Evolutionary conservation across 1,140 invertebrate genomes (phyloP), one percentile per base, ranked within the genome.

Genomic region (Drosophila lini): DNA sequence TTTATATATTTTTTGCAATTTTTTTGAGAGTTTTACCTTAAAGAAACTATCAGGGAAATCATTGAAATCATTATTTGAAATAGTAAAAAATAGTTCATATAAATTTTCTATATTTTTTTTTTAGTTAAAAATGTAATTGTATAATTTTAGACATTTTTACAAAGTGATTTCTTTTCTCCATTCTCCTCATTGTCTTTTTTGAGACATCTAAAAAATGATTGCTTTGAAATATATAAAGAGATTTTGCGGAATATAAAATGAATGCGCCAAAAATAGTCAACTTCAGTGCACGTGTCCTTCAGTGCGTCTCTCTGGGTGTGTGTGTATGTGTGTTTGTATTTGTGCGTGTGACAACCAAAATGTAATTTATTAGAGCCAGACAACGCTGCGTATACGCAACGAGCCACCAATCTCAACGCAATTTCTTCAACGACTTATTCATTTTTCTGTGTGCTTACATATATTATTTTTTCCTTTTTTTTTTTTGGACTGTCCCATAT

Each of bases 351-450:
- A 31, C 19, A 64, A 38, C 28, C 32, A 38, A 65, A 75, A 42
- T 25, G 45, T 57, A 75, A 65, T 75, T 75, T 65, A 76, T 78
- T 71, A 70, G 61, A 53, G 53, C 59, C 74, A 65, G 57, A 90
- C 81, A 84, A 85, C 88, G 75, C 59, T 74, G 78, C 85, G 78
- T 90, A 85, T 83, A 71, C 53, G 58, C 82, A 79, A 67, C 74
- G 74, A 61, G 55, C 40, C 55, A 55, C 55, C 41, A 59, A 45
- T 60, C 58, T 34, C 47, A 61, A 55, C 50, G n/a, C 25, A 70
- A 48, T 70, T 69, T 68, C 60, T 80, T 52, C 57, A 44, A 45
- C 38, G 55, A 52, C 52, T 73, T 69, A 50, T 70, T 70, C 36
- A 73, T 74, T 74, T 69, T 56, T 50, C 34, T 65, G n/a, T 32